These are phyloP conservation scores for Mustela erminea DNA, from an alignment of 2,797 vertebrate species.

Conservation along the genomic window DNA sequence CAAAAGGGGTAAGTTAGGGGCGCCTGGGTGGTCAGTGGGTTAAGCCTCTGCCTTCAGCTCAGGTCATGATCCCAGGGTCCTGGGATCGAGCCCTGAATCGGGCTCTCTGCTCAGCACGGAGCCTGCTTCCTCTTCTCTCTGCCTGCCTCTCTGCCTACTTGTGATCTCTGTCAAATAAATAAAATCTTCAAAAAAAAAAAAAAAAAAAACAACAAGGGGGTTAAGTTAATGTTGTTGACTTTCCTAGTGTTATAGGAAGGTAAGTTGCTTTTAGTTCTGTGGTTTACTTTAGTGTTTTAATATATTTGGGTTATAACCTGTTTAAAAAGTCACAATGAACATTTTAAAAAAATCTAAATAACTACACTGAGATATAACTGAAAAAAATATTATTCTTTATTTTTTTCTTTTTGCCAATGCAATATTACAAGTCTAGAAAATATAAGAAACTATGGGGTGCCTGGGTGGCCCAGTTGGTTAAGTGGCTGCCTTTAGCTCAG, in stretches of 20 bases:
- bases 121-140: too few relatives aligned
- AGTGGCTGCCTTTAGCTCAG: too few relatives aligned
- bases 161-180: too few relatives aligned
- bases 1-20: background rate
- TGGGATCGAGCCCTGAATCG: too few relatives aligned
- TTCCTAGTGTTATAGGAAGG: background rate
- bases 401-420: background rate
- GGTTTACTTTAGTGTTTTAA: constrained; percentile 33
- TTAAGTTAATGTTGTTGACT: background rate
- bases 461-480: background rate
- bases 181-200: too few relatives aligned
- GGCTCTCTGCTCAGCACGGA: too few relatives aligned
- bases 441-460: background rate
- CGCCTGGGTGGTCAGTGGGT: too few relatives aligned
- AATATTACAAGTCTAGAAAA: background rate
- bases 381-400: background rate
- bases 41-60: too few relatives aligned
- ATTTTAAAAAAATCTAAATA: background rate
- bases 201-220: too few relatives aligned
- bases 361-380: background rate
- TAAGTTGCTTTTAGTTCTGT: background rate
- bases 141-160: too few relatives aligned
- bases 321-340: background rate
- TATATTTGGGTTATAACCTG: background rate
- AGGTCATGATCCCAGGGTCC: too few relatives aligned